These are phyloP conservation scores for Boleophthalmus pectinirostris DNA, from an alignment of 2,113 vertebrate species.

Conservation along the genomic window DNA sequence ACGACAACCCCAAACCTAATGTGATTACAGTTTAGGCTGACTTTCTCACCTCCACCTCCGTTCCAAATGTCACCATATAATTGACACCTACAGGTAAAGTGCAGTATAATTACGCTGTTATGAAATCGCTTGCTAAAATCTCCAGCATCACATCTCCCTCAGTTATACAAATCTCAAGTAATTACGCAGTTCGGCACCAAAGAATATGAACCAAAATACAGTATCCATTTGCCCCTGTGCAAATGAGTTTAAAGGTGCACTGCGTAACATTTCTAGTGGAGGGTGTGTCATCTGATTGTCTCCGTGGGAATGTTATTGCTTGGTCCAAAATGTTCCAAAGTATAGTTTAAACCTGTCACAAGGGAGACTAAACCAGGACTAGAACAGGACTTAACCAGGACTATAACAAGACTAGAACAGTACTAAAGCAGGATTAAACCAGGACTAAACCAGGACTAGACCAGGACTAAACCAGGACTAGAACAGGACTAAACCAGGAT, in stretches of 20 bases:
- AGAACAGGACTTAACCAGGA: no score
- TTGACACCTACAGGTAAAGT: conserved; percentile 20
- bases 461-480: no score
- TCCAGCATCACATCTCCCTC: background rate
- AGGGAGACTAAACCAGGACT: no score
- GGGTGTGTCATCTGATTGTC: no score
- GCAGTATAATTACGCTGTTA: conserved; percentile 32
- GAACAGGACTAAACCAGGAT: no score
- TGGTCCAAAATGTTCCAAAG: no score
- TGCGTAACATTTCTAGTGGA: no score
- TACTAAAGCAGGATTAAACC: no score
- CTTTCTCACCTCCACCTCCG: background rate
- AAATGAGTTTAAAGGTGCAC: background rate
- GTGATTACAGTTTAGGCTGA: background rate
- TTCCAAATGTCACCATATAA: conserved; percentile 22
- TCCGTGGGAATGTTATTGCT: no score
- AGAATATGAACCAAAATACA: background rate
- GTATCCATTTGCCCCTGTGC: conserved; percentile 8
- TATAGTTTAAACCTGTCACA: no score
- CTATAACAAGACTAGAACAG: no score
- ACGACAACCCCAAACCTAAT: background rate
- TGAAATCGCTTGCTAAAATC: conserved; percentile 27
- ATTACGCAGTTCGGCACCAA: conserved; percentile 13
- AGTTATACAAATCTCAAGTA: conserved; percentile 12
- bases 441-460: no score